Evolutionary conservation across 2,113 vertebrate species (phyloP), one percentile per base, ranked within the genome.

Genomic region (Sprattus sprattus): DNA sequence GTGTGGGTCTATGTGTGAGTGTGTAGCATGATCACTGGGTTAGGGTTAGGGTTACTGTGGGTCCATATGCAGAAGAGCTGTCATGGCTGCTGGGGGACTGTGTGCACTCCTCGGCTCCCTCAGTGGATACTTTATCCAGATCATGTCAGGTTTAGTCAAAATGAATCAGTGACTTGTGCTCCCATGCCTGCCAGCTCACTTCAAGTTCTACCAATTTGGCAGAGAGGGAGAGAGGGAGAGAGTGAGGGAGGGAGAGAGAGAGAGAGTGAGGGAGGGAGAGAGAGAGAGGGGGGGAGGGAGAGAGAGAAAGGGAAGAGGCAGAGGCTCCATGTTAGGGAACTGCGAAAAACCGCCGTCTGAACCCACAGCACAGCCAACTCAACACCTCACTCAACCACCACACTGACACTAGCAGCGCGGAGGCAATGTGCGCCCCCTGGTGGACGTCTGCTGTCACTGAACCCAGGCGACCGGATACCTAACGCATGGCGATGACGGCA

Each of bases 391-490:
- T 54, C 64, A 71, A 25, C 64, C 64, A 13, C 8, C 25, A 32
- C 25, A 15, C 64, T 25, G 32, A 1, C 64, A 71, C 10, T 28
- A 71, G 64, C 25, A 78, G 49, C 47, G 0, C 64, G 81, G 87
- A 85, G 84, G 49, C 45, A 32, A 8, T 52, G 32, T 64, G 84
- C 83, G 52, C 80, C 87, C 50, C 87, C 84, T 84, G 82, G 84
- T 88, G 87, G 84, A 45, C 22, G 0, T 6, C 54, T 32, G 18
- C 0, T 86, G 82, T 81, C 64, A 83, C 82, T 71, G 64, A 82
- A 85, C 11, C 25, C 81, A 50, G n/a, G 39, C 81, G 54, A n/a
- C 49, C 8, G 9, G 0, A 46, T 18, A 47, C 52, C 10, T 2
- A 4, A 32, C 28, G 64, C 25, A 2, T 71, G 25, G 8, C 8